Evolutionary conservation across 2,113 vertebrate species (phyloP).

Genomic region (Brachirus orientalis): DNA sequence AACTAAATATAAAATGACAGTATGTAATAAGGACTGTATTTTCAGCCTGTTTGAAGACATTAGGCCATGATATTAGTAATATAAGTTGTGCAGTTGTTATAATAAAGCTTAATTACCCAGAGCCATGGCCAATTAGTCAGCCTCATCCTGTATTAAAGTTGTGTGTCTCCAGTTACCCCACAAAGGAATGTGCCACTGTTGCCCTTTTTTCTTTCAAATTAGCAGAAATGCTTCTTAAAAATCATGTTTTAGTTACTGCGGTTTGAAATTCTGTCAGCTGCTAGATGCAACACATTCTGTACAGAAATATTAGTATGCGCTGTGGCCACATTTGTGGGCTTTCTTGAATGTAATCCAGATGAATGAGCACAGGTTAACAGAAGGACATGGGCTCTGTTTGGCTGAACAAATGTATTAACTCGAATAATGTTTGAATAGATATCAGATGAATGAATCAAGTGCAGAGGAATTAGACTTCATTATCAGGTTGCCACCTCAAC

Average conservation of each 20-base stretch:
- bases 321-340: not conserved
- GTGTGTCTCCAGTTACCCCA: conserved; percentile 36
- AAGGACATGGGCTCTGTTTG: conserved; percentile 3
- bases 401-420: conserved; percentile 15
- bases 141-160: conserved; percentile 60
- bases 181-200: conserved; percentile 16
- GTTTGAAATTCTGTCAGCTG: not conserved
- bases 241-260: conserved; percentile 5
- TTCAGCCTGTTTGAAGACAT: conserved; percentile 31
- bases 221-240: conserved; percentile 13
- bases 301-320: not conserved
- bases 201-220: conserved; percentile 19
- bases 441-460: not conserved
- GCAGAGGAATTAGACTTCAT: not conserved
- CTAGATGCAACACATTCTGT: not conserved
- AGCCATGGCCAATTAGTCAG: conserved; percentile 59
- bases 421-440: not conserved
- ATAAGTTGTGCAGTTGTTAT: conserved; percentile 36
- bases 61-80: conserved; percentile 29
- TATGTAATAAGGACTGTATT: not conserved
- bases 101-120: conserved; percentile 60
- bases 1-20: not conserved
- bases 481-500: not conserved
- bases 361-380: not conserved
- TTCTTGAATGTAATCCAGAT: not conserved